Conservation (phyloP, 1,140 invertebrate genomes). For the Pentalonia nigronervosa region DNA sequence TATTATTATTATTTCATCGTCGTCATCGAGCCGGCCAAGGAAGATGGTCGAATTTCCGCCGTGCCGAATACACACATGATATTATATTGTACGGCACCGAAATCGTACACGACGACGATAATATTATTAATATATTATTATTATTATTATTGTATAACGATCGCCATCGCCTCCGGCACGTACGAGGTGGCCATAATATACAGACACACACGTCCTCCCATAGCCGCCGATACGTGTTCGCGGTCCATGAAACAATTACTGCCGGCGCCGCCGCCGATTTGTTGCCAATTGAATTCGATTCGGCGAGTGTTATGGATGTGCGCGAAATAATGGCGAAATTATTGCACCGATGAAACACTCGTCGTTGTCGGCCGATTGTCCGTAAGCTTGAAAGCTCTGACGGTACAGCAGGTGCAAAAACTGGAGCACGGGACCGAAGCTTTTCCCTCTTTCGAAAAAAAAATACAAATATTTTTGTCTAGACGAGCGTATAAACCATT, state of each 20-base stretch:
- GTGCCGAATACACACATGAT: neutral
- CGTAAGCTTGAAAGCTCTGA: neutral
- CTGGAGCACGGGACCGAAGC: too few species aligned
- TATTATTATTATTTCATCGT: neutral
- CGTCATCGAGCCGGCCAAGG: neutral
- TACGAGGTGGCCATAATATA: neutral
- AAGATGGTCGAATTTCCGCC: neutral
- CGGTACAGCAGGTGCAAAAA: too few species aligned
- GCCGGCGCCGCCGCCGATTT: neutral
- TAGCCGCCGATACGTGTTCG: neutral
- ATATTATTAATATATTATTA: conserved; percentile 17
- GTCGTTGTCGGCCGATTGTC: neutral
- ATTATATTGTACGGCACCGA: neutral
- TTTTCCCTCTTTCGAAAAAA: neutral
- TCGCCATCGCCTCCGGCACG: neutral
- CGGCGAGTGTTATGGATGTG: too few species aligned
- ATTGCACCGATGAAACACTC: neutral
- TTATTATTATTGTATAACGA: neutral
- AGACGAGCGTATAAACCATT: neutral
- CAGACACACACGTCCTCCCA: neutral
- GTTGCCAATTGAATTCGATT: conserved; percentile 14
- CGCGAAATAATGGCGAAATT: neutral
- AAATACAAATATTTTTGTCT: neutral
- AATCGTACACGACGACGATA: conserved; percentile 1
- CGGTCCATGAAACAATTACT: conserved; percentile 23